A percentile compares a stretch with the other conserved stretches of the same genome.
Conservation (phyloP, 2,113 vertebrate species). For the Ammodytes dubius region DNA sequence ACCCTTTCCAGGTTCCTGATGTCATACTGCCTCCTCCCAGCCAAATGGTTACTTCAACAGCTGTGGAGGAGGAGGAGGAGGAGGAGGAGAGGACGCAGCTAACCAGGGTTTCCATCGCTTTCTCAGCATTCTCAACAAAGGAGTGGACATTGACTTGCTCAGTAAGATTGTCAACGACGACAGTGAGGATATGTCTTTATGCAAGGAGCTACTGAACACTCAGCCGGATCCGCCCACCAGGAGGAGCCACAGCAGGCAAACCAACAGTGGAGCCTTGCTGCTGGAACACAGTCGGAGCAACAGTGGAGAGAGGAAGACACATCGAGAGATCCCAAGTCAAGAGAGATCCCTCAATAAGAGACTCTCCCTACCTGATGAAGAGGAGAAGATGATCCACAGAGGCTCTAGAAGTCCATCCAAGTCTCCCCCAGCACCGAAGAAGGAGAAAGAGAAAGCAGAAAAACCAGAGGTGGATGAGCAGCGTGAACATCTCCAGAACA, state of each 20-base stretch:
- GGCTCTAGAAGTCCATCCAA: conserved; percentile 3
- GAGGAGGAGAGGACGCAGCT: no score
- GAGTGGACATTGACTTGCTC: conserved; percentile 71
- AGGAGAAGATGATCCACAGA: not conserved
- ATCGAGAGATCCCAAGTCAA: not conserved
- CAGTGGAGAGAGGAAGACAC: not conserved
- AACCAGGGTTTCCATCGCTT: conserved; percentile 73
- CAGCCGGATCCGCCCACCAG: not conserved
- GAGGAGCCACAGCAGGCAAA: not conserved
- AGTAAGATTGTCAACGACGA: conserved; percentile 68
- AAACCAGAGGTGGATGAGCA: conserved; percentile 27
- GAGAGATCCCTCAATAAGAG: not conserved
- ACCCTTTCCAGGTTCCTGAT: no score
- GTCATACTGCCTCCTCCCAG: no score
- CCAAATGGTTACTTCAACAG: no score
- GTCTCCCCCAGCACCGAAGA: conserved; percentile 5
- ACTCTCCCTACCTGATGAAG: not conserved
- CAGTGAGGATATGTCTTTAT: not conserved
- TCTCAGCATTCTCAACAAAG: conserved; percentile 77
- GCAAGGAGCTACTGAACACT: not conserved
- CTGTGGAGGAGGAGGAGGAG: no score
- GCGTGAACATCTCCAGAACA: conserved; percentile 57
- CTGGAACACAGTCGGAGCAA: not conserved
- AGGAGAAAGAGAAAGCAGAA: conserved; percentile 8
- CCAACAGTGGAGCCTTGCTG: not conserved